Percentiles rank a stretch among this genome's conserved stretches.
These are phyloP conservation scores for Chelon auratus DNA, from an alignment of 2,797 vertebrate species.

Conservation along the genomic window DNA sequence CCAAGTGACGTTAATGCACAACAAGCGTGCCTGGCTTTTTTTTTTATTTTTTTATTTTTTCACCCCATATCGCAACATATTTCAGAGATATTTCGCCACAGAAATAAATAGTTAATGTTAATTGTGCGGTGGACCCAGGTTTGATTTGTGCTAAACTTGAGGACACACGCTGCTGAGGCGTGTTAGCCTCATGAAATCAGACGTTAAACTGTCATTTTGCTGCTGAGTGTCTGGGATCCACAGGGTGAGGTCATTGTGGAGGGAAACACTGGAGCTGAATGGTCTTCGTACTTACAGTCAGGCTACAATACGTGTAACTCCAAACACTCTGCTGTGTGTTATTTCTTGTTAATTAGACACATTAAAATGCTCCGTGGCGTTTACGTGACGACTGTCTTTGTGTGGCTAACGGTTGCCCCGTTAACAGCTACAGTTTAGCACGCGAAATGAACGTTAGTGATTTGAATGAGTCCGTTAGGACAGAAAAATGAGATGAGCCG, in stretches of 20 bases:
- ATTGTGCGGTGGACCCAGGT: neutral
- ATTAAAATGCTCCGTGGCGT: neutral
- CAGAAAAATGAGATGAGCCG: neutral
- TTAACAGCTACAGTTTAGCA: constrained; percentile 37
- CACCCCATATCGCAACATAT: constrained; percentile 13
- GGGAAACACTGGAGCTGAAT: constrained; percentile 74
- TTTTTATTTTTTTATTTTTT: neutral
- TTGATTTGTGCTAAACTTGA: neutral
- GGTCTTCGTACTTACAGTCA: constrained; percentile 24
- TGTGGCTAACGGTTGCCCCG: constrained; percentile 43
- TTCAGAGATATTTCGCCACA: neutral
- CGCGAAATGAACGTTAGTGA: constrained; percentile 29
- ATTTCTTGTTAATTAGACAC: neutral
- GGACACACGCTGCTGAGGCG: neutral
- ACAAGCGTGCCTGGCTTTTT: constrained; percentile 33
- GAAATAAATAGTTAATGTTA: neutral
- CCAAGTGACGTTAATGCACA: constrained; percentile 38
- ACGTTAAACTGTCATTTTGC: constrained; percentile 29
- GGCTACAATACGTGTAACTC: constrained; percentile 13
- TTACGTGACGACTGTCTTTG: neutral
- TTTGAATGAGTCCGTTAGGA: constrained; percentile 14
- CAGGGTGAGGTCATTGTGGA: constrained; percentile 81
- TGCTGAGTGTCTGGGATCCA: constrained; percentile 27
- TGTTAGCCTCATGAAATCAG: neutral
- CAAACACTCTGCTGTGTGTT: neutral